Evolutionary conservation across 2,113 vertebrate species (phyloP), one percentile per base, ranked within the genome.

Genomic region (Gnathonemus echidnorhynchus): DNA sequence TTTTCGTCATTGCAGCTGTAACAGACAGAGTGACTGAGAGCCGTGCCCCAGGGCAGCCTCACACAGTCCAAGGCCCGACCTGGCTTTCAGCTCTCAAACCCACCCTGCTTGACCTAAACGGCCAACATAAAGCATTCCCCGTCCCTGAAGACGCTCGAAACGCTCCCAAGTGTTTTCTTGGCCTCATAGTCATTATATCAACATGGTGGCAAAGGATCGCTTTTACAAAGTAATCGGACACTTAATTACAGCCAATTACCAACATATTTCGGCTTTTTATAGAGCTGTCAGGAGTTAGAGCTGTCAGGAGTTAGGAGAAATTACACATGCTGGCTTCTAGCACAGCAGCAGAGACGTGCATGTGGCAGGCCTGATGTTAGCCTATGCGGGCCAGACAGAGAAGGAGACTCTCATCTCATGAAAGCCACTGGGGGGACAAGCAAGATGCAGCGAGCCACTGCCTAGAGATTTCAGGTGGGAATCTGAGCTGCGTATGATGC

Each of bases 181-280:
- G 77, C 19, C 35, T 10, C 24, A n/a, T 5, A 48, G 21, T 46
- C 39, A 24, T 85, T 85, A 48, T 85, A 85, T 21, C 17, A 17
- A 42, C 74, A 80, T 15, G 35, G 74, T 80, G 74, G 15, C 10
- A 13, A 46, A 85, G 19, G n/a, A 48, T 85, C 39, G 21, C 2
- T 85, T 85, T 85, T 48, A 85, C 45, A 85, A 48, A 85, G 39
- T 42, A 45, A 48, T n/a, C 45, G 6, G 45, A 21, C 8, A 85
- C 83, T 85, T 85, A 85, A 85, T 85, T 45, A 45, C 5, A 48
- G 42, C 39, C 19, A 85, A 42, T 48, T 85, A 48, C 24, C 83
- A 85, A 85, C 42, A 85, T 85, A 46, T 48, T 85, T 85, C 8
- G 42, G 24, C 24, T 85, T 85, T 85, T 85, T 85, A 85, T 85